Percentiles rank a stretch among this genome's conserved stretches.
phyloP scores from a whole-genome alignment of 2,888 invertebrate species.

The Bibio marci region DNA sequence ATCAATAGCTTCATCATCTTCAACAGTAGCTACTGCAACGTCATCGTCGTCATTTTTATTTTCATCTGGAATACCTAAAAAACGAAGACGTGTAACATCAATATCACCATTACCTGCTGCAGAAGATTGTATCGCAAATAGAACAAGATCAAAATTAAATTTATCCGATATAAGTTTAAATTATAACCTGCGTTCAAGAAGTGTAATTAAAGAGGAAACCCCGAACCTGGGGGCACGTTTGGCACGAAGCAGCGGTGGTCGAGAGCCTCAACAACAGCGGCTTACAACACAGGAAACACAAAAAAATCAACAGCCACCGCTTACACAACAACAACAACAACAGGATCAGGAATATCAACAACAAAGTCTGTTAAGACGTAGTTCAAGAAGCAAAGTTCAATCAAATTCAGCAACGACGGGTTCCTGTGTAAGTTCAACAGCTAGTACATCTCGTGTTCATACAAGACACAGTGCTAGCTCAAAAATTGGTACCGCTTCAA shows the following conservation, averaged over 20 bases:
- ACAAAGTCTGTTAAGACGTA: slow-evolving; percentile 24
- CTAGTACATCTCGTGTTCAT: slow-evolving; percentile 13
- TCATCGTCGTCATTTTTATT: background rate
- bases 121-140: slow-evolving; percentile 19
- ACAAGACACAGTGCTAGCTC: background rate
- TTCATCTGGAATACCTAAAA: no score
- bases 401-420: slow-evolving; percentile 18
- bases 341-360: slow-evolving; percentile 9
- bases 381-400: slow-evolving; percentile 25
- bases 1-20: slow-evolving; percentile 5
- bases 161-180: background rate
- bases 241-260: slow-evolving; percentile 19
- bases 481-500: slow-evolving; percentile 14
- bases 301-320: slow-evolving; percentile 10
- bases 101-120: background rate
- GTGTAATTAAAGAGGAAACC: slow-evolving; percentile 13
- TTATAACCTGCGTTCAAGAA: background rate
- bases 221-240: slow-evolving; percentile 26
- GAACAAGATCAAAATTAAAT: slow-evolving; percentile 20
- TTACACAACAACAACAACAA: slow-evolving; percentile 4
- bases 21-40: background rate
- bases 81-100: background rate
- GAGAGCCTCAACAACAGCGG: slow-evolving; percentile 9
- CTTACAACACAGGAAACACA: slow-evolving; percentile 15
- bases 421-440: slow-evolving; percentile 25